Base-by-base conservation (phyloP, 2,113 vertebrate species). In the Pteropus alecto region DNA sequence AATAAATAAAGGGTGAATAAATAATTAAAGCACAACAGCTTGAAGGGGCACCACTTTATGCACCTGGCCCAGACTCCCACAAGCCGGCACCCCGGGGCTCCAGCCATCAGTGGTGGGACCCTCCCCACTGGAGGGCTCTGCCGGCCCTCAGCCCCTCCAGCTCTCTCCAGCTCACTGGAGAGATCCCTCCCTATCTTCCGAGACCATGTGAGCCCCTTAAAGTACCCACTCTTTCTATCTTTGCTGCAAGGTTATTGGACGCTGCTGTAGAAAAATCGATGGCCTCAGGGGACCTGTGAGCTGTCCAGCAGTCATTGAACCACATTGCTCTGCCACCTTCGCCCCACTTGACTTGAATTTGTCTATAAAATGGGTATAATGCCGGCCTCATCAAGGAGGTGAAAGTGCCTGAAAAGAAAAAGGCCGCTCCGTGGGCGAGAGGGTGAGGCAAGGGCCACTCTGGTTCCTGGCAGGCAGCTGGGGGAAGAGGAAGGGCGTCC, bases 1-100 rank as follows among this genome's bases (percentile, higher is more conserved):
- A 28, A 73, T 77, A 83, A 61, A 90, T 79, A 93, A 90, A 87
- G 70, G 77, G 21, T 58, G 74, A 92, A 65, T 92, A 81, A 73
- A 35, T 86, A 90, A 83, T 43, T 77, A 76, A 60, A 70, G 24
- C 78, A 70, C 33, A 54, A 2, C 56, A 33, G 19, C 65, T n/a
- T 56, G 70, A 22, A 93, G 76, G 79, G 18, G 4, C 22, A 16
- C 35, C 38, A 10, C 38, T 81, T 38, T 41, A 46, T 51, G 41
- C 78, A 28, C 82, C 77, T 14, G 6, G 70, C 54, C 33, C 61
- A 71, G 83, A 33, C 46, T 22, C 87, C 63, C 46, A 1, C 7
- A 1, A 28, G 56, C 48, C 60, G 38, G 19, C 11, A 1, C 2
- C 2, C 6, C 41, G 12, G 58, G 0, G 13, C 14, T 16, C 84